Evolutionary conservation across 2,888 invertebrate species (phyloP).

Genomic region (Drosophila quinaria): DNA sequence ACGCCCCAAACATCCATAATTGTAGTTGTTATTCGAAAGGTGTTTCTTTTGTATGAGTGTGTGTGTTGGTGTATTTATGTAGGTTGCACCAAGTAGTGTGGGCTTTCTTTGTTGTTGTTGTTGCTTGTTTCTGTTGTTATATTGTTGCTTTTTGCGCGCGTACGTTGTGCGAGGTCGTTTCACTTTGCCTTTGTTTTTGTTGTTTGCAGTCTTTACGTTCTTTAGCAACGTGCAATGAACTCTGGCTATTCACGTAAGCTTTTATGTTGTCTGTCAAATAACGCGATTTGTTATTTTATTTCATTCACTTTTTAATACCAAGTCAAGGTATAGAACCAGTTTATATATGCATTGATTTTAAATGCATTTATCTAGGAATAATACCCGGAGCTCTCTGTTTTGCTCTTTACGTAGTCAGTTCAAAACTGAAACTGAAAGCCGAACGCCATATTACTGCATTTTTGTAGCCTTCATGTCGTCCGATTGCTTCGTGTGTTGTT

Average conservation of each 20-base stretch:
- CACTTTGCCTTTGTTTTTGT: slow-evolving; percentile 63
- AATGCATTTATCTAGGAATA: slow-evolving; percentile 41
- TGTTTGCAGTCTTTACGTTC: slow-evolving; percentile 25
- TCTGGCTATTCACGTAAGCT: slow-evolving; percentile 49
- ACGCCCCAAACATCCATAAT: slow-evolving; percentile 87
- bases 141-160: slow-evolving; percentile 54
- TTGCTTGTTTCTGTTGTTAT: slow-evolving; percentile 40
- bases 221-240: slow-evolving; percentile 72
- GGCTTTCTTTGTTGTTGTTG: slow-evolving; percentile 35
- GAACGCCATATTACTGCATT: slow-evolving; percentile 65
- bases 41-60: slow-evolving; percentile 28
- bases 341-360: slow-evolving; percentile 55
- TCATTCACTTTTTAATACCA: slow-evolving; percentile 49
- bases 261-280: slow-evolving; percentile 43
- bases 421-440: slow-evolving; percentile 73
- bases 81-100: slow-evolving; percentile 34
- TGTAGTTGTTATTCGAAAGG: slow-evolving; percentile 36
- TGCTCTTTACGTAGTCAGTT: slow-evolving; percentile 56
- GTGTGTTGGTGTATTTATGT: slow-evolving; percentile 33
- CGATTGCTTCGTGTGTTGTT: slow-evolving; percentile 52
- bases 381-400: slow-evolving; percentile 26
- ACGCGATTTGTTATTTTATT: slow-evolving; percentile 31
- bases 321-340: slow-evolving; percentile 60
- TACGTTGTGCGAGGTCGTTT: slow-evolving; percentile 77
- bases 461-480: slow-evolving; percentile 59